Conservation (phyloP, 2,113 vertebrate species). For the Phaethon lepturus region DNA sequence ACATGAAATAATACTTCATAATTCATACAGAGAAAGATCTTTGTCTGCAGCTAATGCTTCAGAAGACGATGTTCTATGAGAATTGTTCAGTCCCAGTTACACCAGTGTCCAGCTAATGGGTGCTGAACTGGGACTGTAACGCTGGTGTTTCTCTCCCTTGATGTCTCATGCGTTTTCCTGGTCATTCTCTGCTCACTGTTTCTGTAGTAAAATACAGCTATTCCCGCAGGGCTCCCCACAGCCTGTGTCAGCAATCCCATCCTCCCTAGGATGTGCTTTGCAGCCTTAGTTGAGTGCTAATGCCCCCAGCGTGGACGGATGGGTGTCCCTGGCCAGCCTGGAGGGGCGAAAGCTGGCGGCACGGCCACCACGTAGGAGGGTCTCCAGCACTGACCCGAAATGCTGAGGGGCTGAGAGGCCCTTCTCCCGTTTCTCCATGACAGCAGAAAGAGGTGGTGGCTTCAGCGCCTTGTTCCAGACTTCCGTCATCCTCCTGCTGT, state of each 20-base stretch:
- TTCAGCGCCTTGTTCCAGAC: neutral
- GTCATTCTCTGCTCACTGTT: conserved; percentile 13
- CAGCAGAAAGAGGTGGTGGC: fast-evolving
- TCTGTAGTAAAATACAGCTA: neutral
- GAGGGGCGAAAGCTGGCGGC: neutral
- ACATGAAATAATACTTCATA: conserved; percentile 18
- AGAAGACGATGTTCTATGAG: neutral
- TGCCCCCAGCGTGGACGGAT: neutral
- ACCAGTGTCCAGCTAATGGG: neutral
- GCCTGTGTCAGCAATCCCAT: neutral
- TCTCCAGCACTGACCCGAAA: neutral
- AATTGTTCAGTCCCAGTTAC: neutral
- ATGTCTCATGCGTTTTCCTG: conserved; percentile 48
- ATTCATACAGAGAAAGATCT: conserved; percentile 10
- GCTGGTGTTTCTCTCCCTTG: conserved; percentile 31
- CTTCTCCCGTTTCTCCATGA: neutral
- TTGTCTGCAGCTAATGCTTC: neutral
- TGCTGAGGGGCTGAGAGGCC: neutral
- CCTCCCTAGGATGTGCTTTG: neutral
- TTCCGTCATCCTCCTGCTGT: neutral
- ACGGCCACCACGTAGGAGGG: fast-evolving
- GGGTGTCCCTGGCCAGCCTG: neutral
- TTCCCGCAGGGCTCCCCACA: conserved; percentile 37
- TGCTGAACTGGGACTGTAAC: conserved; percentile 34
- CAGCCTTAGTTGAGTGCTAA: neutral